Base-by-base conservation (phyloP, 1,140 invertebrate genomes). In the Plodia interpunctella region DNA sequence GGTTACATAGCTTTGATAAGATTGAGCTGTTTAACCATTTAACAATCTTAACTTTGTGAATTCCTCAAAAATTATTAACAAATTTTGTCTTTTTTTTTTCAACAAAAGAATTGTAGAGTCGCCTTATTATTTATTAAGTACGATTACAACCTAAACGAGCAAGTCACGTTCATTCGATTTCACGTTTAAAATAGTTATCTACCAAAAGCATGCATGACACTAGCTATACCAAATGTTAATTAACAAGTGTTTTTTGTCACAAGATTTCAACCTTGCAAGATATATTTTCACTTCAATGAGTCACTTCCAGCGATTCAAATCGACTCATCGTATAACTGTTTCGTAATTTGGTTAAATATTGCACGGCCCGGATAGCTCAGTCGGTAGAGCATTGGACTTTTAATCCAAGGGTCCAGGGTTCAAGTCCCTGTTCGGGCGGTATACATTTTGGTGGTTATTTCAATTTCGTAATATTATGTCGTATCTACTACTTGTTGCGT, bases 341-440 rank as follows among this genome's bases (percentile, higher is more conserved):
- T 25, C 2, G 13, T n/a, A 25, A 25, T 53, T 53, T 53, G 51
- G n/a, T 4, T 9, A 25, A 25, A 1, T 13, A 0, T 59, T 9
- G 18, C 17, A 57, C 2, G 28, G 93, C 93, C 93, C 92, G 92
- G 92, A 92, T 93, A 93, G 93, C 92, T 93, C 93, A 94, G 92
- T 93, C 92, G 93, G 92, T 93, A 93, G 92, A 93, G 93, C 93
- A 93, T 93, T 93, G 93, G 92, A 93, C 92, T 94, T 93, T 93
- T 94, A 93, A 93, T 93, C 92, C 92, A 93, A 93, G 92, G 93
- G 92, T 94, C 92, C 92, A 93, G 92, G 92, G 92, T 94, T 94
- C 92, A 92, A 94, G 92, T 94, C 93, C 93, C 92, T 94, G 92
- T 92, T 93, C 92, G 92, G 92, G 92, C 92, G 93, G 0, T 25